phyloP scores from a whole-genome alignment of 2,113 vertebrate genomes.

The Carettochelys insculpta region DNA sequence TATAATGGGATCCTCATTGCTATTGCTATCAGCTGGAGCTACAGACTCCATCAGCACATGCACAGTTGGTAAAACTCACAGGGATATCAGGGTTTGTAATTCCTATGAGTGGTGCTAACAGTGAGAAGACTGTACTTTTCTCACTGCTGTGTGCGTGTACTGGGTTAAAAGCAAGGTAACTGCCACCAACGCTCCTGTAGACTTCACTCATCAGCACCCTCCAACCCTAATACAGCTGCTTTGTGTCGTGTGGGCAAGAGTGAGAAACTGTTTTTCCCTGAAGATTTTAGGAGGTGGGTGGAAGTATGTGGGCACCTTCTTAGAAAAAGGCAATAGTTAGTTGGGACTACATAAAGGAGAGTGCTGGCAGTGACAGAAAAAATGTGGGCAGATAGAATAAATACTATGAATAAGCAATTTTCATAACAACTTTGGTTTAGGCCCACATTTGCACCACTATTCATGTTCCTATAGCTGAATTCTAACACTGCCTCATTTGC shows the following conservation, averaged over 20 bases:
- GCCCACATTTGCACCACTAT: background rate
- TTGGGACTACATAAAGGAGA: background rate
- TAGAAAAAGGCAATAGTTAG: background rate
- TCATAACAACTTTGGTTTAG: background rate
- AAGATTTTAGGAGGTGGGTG: background rate
- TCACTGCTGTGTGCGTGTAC: background rate
- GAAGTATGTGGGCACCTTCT: background rate
- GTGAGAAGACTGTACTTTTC: background rate
- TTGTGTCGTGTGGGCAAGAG: background rate
- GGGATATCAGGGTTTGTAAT: background rate
- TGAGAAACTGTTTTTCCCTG: background rate
- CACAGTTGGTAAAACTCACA: background rate
- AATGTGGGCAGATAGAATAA: background rate
- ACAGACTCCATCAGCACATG: background rate
- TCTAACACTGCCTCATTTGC: background rate
- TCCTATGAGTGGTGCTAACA: background rate
- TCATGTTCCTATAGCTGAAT: background rate
- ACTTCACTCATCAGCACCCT: rapidly evolving
- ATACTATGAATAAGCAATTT: background rate
- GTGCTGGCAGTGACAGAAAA: background rate
- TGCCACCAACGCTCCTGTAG: rapidly evolving
- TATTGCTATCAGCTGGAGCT: background rate
- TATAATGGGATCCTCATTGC: background rate
- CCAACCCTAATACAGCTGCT: background rate
- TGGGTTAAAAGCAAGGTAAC: background rate